These are phyloP conservation scores for Meiosimyza platycephala DNA, from an alignment of 2,888 invertebrate species.

Conservation along the genomic window DNA sequence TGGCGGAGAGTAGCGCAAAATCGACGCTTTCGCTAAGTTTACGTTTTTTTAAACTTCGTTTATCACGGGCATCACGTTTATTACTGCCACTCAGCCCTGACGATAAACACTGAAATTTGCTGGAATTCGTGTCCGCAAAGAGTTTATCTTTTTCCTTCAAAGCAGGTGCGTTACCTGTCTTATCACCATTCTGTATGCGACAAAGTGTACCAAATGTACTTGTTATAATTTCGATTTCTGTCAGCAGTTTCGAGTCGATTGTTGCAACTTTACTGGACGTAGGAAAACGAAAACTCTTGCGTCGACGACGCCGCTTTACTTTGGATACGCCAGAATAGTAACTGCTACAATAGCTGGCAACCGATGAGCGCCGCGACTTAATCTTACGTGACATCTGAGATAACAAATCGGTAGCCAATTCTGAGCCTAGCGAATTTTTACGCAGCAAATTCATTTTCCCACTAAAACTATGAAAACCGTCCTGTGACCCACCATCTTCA, in stretches of 20 bases:
- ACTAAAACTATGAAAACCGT: conserved; percentile 45
- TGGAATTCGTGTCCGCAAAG: conserved; percentile 48
- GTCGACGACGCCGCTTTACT: conserved; percentile 59
- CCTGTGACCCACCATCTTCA: conserved; percentile 43
- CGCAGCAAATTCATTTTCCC: conserved; percentile 55
- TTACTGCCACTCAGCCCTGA: conserved; percentile 55
- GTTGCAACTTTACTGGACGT: conserved; percentile 55
- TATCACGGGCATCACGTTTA: conserved; percentile 54
- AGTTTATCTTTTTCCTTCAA: conserved; percentile 42
- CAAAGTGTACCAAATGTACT: conserved; percentile 70
- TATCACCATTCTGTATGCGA: conserved; percentile 58
- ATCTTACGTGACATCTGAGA: conserved; percentile 57
- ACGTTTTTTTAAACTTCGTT: conserved; percentile 69
- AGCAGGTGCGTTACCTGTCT: conserved; percentile 20
- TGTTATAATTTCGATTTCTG: conserved; percentile 72
- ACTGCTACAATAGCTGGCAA: conserved; percentile 65
- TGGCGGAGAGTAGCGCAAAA: conserved; percentile 59
- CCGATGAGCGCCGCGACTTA: conserved; percentile 65
- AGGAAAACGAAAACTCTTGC: conserved; percentile 58
- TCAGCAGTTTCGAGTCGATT: conserved; percentile 69
- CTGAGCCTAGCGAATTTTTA: conserved; percentile 51
- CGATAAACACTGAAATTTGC: conserved; percentile 66
- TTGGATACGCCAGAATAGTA: conserved; percentile 63
- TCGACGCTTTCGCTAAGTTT: conserved; percentile 61
- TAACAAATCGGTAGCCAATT: conserved; percentile 49